Base-by-base conservation (phyloP, 2,888 invertebrate species). In the Eristalis pertinax region DNA sequence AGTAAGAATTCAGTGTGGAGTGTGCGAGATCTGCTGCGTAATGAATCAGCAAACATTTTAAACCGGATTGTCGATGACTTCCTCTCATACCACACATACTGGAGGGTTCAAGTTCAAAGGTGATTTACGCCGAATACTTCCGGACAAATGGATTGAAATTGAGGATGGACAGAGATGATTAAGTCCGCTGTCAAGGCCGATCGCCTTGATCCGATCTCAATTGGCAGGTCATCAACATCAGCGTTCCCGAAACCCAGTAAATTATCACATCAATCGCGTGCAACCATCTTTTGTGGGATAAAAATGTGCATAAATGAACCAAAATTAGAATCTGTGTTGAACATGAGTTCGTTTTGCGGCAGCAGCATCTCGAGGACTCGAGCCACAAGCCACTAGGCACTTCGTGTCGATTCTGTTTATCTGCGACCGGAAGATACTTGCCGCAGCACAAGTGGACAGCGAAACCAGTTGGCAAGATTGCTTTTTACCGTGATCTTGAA, bases 51-150 rank as follows among this genome's bases (percentile, higher is more conserved):
- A 62, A 43, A 13, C 41, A 62, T 29, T 22, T 11, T 2, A 43
- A 43, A 43, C 43, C 43, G 43, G 43, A 43, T 43, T 19, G 8
- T 1, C 19, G 19, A 50, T 8, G 19, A 50, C 50, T 50, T 50
- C 50, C 50, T 41, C 13, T 22, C 32, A 35, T 65, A 35, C 22
- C 35, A 24, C 29, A 41, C 43, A 62, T 19, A 62, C n/a, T 58
- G 24, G 2, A 72, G 75, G 65, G 84, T 80, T 80, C 84, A 84
- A 84, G 80, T 84, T 84, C 72, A 80, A 80, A 70, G 74, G 60
- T 72, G 41, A 62, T 67, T 84, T 79, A 22, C n/a, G 43, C 13
- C 8, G 50, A 38, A 8, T 29, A 26, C 76, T 77, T 83, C 82
- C 76, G 70, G 43, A 73, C 50, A 19, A 62, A 77, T 67, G 67